Evolutionary conservation across 1,140 invertebrate genomes (phyloP).

Genomic region (Planococcus citri): DNA sequence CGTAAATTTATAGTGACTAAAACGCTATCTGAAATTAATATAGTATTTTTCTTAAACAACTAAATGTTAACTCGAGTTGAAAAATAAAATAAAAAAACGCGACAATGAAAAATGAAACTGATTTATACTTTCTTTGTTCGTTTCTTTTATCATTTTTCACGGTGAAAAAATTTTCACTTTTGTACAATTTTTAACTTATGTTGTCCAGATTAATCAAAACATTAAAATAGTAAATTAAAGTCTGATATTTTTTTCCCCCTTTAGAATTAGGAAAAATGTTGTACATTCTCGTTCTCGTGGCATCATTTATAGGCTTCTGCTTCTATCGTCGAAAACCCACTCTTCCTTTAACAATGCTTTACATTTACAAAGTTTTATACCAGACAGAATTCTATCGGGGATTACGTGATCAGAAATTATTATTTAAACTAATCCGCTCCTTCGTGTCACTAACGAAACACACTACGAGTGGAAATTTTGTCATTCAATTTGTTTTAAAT

Average conservation of each 20-base stretch:
- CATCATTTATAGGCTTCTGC: background rate
- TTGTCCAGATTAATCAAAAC: background rate
- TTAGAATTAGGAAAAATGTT: too few species aligned
- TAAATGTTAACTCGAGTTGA: background rate
- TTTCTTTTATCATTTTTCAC: background rate
- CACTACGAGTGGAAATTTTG: background rate
- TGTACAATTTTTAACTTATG: background rate
- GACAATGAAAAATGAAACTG: background rate
- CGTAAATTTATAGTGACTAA: background rate
- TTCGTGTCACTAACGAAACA: background rate
- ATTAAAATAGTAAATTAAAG: background rate
- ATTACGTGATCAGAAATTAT: slow-evolving; percentile 7
- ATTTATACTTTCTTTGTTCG: background rate
- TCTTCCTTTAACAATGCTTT: background rate
- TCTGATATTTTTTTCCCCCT: too few species aligned
- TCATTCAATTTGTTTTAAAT: background rate
- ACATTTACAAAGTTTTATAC: background rate
- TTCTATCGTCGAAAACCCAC: background rate
- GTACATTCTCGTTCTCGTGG: too few species aligned
- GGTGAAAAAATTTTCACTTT: background rate
- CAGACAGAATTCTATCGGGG: background rate
- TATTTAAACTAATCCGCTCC: background rate
- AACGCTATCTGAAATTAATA: background rate
- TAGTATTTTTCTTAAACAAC: background rate
- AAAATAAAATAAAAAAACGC: background rate